Base-by-base conservation (phyloP, 2,888 invertebrate species). In the Apodemia hepburni region DNA sequence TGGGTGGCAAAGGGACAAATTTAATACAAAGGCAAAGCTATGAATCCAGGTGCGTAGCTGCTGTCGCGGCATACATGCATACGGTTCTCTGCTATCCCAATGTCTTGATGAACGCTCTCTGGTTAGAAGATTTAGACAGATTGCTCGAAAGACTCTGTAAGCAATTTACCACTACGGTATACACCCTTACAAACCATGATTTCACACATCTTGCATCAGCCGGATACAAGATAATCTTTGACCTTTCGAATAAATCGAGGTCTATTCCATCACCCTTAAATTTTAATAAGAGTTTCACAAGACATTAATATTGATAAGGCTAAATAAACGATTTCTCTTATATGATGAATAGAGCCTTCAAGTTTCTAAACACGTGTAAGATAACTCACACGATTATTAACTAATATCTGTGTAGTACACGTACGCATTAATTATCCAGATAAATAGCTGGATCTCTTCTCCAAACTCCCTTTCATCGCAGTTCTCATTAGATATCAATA, bases 1-100 rank as follows among this genome's bases (percentile, higher is more conserved):
- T 75, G 35, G 73, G 74, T 27, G 78, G 77, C 29, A 79, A 79
- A 68, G 62, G 76, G 59, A 68, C 77, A 3, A 77, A 79, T 65
- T 73, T 70, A 54, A 45, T 60, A 3, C 42, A 59, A 11, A 59
- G 60, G 38, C 51, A 58, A 5, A 71, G 71, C 3, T 81, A 78
- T 64, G 61, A 73, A 68, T 68, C 70, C 38, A 66, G 79, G 61
- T 75, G 71, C 45, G 64, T 68, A 27, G 74, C 73, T 58, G 75
- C 80, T 18, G 74, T 69, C 11, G 65, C 58, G 58, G 35, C 58
- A 58, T 58, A n/a, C 33, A 58, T 58, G 29, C 58, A 58, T 22
- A 58, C 58, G 58, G 58, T 58, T 11, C 58, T 33, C 58, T 58
- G 58, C 58, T 58, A 58, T 33, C 58, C 58, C 58, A 8, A 58